Base-by-base conservation (phyloP, 1,140 invertebrate species). In the Papilio dardanus region DNA sequence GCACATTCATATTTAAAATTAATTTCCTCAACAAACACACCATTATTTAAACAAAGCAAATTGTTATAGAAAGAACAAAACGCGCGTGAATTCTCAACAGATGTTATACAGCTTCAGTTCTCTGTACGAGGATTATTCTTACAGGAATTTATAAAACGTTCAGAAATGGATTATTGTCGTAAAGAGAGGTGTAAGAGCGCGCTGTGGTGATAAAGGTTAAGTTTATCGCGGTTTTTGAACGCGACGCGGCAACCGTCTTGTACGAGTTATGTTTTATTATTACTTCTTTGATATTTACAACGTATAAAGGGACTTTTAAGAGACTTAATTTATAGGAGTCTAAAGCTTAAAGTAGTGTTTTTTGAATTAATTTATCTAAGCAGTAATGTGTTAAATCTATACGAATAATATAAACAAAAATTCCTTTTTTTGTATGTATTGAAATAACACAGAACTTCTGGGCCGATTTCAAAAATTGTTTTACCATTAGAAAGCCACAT, bases 111-210 rank as follows among this genome's bases (percentile, higher is more conserved):
- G 68, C 65, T 33, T 75, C 40, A 35, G 65, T 77, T 80, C 73
- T 75, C 31, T 78, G 79, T 76, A 74, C 71, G 74, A 30, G 76
- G 76, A 82, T 79, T 79, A 83, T 77, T 54, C 69, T 33, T 69
- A 68, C 50, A 66, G 74, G 77, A 81, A 86, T 78, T 83, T 77
- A 81, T 76, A 85, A 83, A 85, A 79, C 79, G 80, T 83, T 88
- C 79, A 81, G 76, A 71, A 85, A 83, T 81, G 79, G 84, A 89
- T 90, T 89, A 90, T 86, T 75, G 84, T 80, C 80, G 71, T 86
- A 86, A 86, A 86, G 83, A 79, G 79, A 81, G 65, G 71, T 50
- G 78, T 80, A 83, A 84, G 74, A 67, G 77, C 79, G 77, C 79
- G 76, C 76, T 54, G 82, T 77, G 74, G 58, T 69, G 50, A 78